Evolutionary conservation across 2,797 vertebrate species (phyloP), one percentile per base, ranked within the genome.

Genomic region (Percopsis omiscomaycus): DNA sequence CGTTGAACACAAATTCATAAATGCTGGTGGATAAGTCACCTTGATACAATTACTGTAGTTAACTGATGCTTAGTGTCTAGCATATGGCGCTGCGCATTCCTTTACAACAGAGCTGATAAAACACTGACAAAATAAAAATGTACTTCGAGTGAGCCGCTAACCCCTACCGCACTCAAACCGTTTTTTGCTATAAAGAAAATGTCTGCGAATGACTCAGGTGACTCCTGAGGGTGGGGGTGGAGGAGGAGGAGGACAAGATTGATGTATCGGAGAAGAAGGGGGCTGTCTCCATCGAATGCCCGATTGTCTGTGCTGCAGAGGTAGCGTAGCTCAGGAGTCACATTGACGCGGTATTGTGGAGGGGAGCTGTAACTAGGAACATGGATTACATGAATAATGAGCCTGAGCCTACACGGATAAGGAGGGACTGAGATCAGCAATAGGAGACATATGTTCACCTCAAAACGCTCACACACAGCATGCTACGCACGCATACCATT

Each of bases 301-400:
- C 27, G 47, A 22, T 63, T 81, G 60, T 78, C 66, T 76, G 64
- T 80, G 80, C 66, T 56, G 75, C 84, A 78, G 59, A 75, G 75
- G 8, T 6, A 66, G 81, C 78, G 53, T 60, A 83, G 68, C 73
- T 82, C 81, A 77, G 53, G 77, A 86, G 82, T 91, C 67, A 90
- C 85, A 58, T 28, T 68, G 83, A 90, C 91, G 88, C 81, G 81
- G 86, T 89, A 89, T 91, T 60, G 75, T 90, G 69, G 79, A 32
- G 29, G 28, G 69, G 66, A 82, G 78, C 91, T 85, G 77, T 73
- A 81, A 76, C 87, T 89, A 51, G 79, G 91, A 91, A 84, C 81
- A 86, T 77, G 86, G 82, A 88, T 78, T 80, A 92, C 84, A 89
- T 84, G 86, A 88, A 89, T 92, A 93, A 93, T 89, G 79, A 92